Conservation (phyloP, 2,113 vertebrate genomes). For the Anseranas semipalmata region DNA sequence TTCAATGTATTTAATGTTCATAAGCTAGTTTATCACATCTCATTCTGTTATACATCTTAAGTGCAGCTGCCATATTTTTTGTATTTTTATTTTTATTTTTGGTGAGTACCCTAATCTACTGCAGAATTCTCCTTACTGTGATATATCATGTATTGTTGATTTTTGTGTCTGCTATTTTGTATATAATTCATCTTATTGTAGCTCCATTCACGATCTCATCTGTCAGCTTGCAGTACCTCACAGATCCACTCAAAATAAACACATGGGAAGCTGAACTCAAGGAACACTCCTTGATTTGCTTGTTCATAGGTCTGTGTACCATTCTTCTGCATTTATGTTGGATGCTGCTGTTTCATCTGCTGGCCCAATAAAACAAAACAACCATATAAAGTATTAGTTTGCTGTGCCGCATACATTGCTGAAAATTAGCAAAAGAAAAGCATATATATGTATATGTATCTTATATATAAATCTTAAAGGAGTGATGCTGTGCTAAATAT, state of each 20-base stretch:
- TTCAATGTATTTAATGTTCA: not conserved
- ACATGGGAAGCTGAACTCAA: not conserved
- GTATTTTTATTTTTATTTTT: not conserved
- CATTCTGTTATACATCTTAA: slow-evolving; percentile 3
- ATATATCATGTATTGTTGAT: not conserved
- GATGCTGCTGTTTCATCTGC: not conserved
- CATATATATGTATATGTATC: not conserved
- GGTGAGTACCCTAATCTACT: not conserved
- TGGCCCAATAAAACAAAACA: not conserved
- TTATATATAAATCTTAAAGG: not conserved
- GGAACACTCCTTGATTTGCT: not conserved
- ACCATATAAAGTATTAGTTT: not conserved
- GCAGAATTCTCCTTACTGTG: not conserved
- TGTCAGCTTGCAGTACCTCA: slow-evolving; percentile 46
- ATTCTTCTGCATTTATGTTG: not conserved
- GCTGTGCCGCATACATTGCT: not conserved
- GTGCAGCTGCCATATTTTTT: not conserved
- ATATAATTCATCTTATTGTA: slow-evolving; percentile 40
- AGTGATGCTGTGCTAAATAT: slow-evolving; percentile 19
- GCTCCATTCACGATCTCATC: slow-evolving; percentile 39
- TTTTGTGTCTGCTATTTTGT: slow-evolving; percentile 35
- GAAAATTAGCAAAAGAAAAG: slow-evolving; percentile 15
- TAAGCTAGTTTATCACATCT: not conserved
- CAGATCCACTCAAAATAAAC: slow-evolving; percentile 26
- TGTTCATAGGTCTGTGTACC: not conserved